phyloP scores from a whole-genome alignment of 1,140 invertebrate species.

The Notospermus geniculatus region DNA sequence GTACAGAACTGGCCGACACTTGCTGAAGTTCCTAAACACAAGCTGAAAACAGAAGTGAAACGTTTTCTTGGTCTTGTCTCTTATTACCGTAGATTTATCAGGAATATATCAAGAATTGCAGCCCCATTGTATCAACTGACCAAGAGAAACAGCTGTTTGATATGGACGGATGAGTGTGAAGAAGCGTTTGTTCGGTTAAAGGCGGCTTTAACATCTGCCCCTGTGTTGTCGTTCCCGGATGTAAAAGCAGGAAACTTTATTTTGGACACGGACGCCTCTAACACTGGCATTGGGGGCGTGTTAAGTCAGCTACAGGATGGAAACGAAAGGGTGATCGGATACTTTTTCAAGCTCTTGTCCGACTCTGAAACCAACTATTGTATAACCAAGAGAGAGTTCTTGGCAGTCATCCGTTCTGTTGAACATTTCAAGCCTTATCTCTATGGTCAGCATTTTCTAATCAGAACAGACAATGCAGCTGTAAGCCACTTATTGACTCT shows the following conservation, averaged over 20 bases:
- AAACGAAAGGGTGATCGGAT: constrained; percentile 25
- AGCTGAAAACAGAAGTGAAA: no score
- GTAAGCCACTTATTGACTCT: constrained; percentile 1
- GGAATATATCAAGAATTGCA: constrained; percentile 21
- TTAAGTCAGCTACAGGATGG: constrained; percentile 18
- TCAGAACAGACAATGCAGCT: constrained; percentile 7
- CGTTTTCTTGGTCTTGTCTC: no score
- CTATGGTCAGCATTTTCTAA: background rate
- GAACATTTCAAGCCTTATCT: no score
- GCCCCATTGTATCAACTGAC: constrained; percentile 25
- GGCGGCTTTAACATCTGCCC: no score
- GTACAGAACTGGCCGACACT: no score
- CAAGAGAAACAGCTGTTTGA: constrained; percentile 15
- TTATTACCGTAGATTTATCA: no score
- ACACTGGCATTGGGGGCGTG: no score
- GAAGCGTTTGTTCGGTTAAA: constrained; percentile 20
- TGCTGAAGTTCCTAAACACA: no score
- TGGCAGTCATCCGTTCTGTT: no score
- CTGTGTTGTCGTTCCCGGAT: constrained; percentile 24
- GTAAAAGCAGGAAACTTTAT: constrained; percentile 15
- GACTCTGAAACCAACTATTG: no score
- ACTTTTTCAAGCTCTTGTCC: constrained; percentile 17
- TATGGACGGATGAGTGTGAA: constrained; percentile 24
- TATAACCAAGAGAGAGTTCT: no score
- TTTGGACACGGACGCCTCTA: constrained; percentile 31